Percentiles rank a stretch among this genome's conserved stretches.
These are phyloP conservation scores for Blennius ocellaris DNA, from an alignment of 2,113 vertebrate species.

Conservation along the genomic window DNA sequence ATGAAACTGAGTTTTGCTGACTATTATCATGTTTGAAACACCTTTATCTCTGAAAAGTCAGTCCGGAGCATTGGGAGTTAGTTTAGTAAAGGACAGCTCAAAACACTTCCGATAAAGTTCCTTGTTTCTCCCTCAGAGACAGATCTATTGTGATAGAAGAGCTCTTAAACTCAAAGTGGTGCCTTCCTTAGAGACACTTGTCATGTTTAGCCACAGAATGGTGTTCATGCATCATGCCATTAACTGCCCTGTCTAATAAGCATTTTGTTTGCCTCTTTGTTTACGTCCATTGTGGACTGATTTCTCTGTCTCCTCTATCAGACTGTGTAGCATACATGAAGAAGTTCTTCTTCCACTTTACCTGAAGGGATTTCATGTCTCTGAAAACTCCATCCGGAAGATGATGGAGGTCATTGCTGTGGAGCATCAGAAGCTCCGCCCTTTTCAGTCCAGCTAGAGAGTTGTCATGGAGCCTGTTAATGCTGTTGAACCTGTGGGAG, in stretches of 20 bases:
- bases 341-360: conserved; percentile 66
- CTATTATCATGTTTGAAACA: conserved; percentile 11
- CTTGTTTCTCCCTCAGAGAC: background rate
- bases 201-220: background rate
- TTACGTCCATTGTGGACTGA: background rate
- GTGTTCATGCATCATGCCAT: background rate
- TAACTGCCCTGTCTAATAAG: background rate
- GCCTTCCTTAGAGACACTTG: background rate
- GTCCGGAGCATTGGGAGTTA: background rate
- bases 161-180: background rate
- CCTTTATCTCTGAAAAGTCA: background rate
- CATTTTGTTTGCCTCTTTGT: no score
- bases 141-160: background rate
- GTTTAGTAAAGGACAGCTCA: background rate
- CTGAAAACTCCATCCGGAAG: conserved; percentile 87
- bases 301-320: background rate
- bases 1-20: background rate
- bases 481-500: conserved; percentile 91
- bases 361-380: conserved; percentile 91
- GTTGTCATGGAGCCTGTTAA: conserved; percentile 83
- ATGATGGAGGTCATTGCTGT: conserved; percentile 91
- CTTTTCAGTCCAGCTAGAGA: conserved; percentile 87
- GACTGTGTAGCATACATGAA: background rate
- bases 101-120: background rate
- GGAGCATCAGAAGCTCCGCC: conserved; percentile 92